A percentile compares a stretch with the other conserved stretches of the same genome.
These are phyloP conservation scores for Phyllostomus hastatus DNA, from an alignment of 2,113 vertebrate genomes.

Conservation along the genomic window DNA sequence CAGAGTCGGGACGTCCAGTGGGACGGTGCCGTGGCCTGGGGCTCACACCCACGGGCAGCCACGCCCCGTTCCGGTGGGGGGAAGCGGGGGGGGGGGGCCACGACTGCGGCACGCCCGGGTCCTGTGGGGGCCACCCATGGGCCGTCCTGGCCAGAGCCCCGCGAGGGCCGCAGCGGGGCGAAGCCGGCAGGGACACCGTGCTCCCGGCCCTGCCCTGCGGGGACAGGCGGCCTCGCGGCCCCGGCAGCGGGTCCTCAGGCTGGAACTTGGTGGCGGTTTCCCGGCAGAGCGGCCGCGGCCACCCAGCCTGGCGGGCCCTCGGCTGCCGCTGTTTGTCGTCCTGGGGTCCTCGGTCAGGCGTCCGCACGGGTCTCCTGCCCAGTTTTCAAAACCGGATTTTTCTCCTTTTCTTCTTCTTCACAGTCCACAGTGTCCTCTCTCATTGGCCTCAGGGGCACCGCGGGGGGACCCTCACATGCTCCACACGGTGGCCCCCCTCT, in stretches of 20 bases:
- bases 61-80: too few species aligned
- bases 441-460: not conserved
- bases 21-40: not conserved
- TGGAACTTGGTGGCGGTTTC: not conserved
- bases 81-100: not conserved
- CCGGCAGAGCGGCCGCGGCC: not conserved
- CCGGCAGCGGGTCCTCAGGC: accelerated
- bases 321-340: not conserved
- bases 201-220: accelerated
- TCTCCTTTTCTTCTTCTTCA: too few species aligned
- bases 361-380: not conserved
- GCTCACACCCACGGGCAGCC: not conserved
- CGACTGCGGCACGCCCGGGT: not conserved
- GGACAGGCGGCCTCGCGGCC: not conserved
- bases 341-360: not conserved
- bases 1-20: not conserved
- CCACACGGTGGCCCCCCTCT: too few species aligned
- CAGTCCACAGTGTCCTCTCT: too few species aligned
- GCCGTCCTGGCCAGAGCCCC: not conserved
- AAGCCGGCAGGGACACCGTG: too few species aligned
- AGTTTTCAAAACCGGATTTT: not conserved
- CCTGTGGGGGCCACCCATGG: not conserved
- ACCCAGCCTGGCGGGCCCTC: not conserved
- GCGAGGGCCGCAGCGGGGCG: not conserved
- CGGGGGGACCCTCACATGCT: too few species aligned